phyloP scores from a whole-genome alignment of 2,113 vertebrate genomes.

The Anoplopoma fimbria region DNA sequence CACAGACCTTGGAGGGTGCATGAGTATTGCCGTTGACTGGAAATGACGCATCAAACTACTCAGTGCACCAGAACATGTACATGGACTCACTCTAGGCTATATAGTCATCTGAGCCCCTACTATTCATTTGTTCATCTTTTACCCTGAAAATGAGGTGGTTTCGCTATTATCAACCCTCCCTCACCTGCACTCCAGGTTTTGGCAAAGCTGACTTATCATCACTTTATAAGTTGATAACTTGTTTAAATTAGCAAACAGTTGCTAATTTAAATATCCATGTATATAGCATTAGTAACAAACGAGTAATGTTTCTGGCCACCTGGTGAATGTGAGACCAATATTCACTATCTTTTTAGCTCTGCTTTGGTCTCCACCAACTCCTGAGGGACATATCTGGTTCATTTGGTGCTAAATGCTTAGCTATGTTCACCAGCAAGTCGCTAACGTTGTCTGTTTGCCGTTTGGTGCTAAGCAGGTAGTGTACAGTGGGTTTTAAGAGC shows the following conservation, averaged over 20 bases:
- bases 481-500: background rate
- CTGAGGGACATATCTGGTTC: background rate
- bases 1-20: slow-evolving; percentile 52
- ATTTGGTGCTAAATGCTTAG: background rate
- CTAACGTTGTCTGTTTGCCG: background rate
- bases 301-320: background rate
- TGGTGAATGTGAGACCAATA: background rate
- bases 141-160: background rate
- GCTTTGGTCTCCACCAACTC: background rate
- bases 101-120: slow-evolving; percentile 1
- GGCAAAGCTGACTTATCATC: background rate
- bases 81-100: background rate
- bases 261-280: background rate
- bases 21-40: slow-evolving; percentile 52
- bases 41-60: slow-evolving; percentile 68
- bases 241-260: background rate
- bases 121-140: background rate
- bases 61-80: slow-evolving; percentile 37
- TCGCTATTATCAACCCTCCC: background rate
- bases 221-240: background rate
- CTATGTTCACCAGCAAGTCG: background rate
- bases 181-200: background rate
- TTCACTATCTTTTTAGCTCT: background rate
- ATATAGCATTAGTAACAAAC: background rate
- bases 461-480: background rate